Evolutionary conservation across 2,113 vertebrate genomes (phyloP), one percentile per base, ranked within the genome.

Genomic region (Anoura caudifer): DNA sequence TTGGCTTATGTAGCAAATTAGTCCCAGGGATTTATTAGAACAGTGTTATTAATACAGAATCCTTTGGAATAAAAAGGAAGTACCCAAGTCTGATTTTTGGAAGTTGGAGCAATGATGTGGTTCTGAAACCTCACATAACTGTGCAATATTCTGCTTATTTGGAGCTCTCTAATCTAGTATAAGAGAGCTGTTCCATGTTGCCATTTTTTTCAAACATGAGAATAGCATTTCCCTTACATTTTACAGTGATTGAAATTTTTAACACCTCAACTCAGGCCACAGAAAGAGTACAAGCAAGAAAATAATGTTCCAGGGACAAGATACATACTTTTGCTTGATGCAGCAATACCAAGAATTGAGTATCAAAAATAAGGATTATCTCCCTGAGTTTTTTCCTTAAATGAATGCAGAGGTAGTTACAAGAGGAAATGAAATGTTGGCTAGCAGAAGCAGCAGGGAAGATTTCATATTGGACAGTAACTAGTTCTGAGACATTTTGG

Each of bases 351-450:
- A 73, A 77, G 41, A 95, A 86, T 41, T 50, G n/a, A 82, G 38
- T 80, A 90, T 82, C 47, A 88, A 89, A 63, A 63, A 76, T 20
- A 69, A 86, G 67, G 47, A 82, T 76, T 85, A 84, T 72, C 28
- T 94, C 41, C 33, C 41, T 80, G 81, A 63, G 12, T 63, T 63
- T 63, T 63, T 26, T 63, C 61, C 31, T 63, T 63, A 31, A 63
- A 91, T 87, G 92, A 92, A 92, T 54, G 50, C 38, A 94, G 73
- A 72, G n/a, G 38, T 67, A 45, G 43, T 82, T 91, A 83, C 9
- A 94, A 95, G 94, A 82, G 91, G 86, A 94, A 95, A 95, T 85
- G 67, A 82, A 97, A 82, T n/a, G 22, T 54, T 96, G 77, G 3
- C 86, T 75, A 38, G 72, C 52, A 94, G 63, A 86, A 94, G 43